Evolutionary conservation across 2,113 vertebrate species (phyloP), one percentile per base, ranked within the genome.

Genomic region (Gambusia affinis): DNA sequence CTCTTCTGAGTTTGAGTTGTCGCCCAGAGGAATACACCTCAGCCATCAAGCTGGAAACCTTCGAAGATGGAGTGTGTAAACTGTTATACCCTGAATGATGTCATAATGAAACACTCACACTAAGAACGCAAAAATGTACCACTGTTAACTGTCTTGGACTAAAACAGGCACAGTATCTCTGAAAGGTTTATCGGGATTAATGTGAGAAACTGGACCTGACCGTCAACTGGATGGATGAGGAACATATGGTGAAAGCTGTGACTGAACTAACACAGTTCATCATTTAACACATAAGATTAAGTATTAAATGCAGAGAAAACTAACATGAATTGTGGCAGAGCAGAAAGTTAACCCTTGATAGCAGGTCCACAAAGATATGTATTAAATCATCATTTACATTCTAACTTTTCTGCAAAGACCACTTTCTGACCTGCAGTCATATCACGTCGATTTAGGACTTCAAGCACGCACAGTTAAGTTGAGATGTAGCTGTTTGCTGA

Each of bases 401-500:
- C 44, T 19, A 47, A 4, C 44, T 19, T 47, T 47, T 47, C 54
- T 24, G 67, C 66, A 73, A 78, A 75, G 63, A 63, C 1, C 29
- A 3, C 66, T 3, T 60, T 72, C 71, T 61, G 73, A 73, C 44
- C 64, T 37, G 47, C 3, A 8, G 22, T 37, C 35, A 27, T 12
- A 35, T 22, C 47, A 51, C 31, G 62, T 65, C 2, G 42, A 62
- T 15, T 47, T 12, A 17, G 12, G 28, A 62, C 66, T 74, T 8
- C 37, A 57, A 67, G 44, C 29, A 69, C 11, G 64, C 39, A 24
- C 3, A 24, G 60, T 64, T 39, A 67, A 31, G 61, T 33, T 31
- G 47, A 66, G 64, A 70, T 67, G 22, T 76, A 61, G 37, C 61
- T 30, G 31, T 67, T 85, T 75, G 64, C 12, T 66, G 72, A 74